Percentiles rank a stretch among this genome's conserved stretches.
Conservation (phyloP, 2,888 invertebrate species). For the Lamproptera curius region DNA sequence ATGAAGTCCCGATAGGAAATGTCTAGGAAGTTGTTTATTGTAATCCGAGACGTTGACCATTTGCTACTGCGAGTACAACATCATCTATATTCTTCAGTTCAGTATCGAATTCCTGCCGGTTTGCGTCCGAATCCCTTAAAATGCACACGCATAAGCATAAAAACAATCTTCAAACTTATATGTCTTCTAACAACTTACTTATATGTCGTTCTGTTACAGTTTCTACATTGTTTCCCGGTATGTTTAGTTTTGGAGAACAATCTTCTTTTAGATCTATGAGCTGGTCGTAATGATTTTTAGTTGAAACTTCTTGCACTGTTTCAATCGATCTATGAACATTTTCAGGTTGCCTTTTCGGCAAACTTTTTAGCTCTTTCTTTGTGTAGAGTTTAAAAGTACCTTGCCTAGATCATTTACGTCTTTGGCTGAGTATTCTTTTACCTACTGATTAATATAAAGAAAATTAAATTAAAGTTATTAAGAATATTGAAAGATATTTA, state of each 20-base stretch:
- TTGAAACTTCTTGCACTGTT: conserved; percentile 31
- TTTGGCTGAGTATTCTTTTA: conserved; percentile 63
- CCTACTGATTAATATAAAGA: too few relatives aligned
- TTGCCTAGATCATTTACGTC: conserved; percentile 61
- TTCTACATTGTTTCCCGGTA: conserved; percentile 52
- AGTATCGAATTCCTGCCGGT: conserved; percentile 41
- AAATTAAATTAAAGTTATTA: too few relatives aligned
- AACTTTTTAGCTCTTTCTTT: conserved; percentile 37
- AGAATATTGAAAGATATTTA: too few relatives aligned
- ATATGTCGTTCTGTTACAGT: conserved; percentile 49
- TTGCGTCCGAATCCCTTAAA: conserved; percentile 3
- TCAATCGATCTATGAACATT: conserved; percentile 20
- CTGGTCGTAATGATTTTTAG: conserved; percentile 43
- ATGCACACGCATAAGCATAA: too few relatives aligned
- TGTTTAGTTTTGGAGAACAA: conserved; percentile 50
- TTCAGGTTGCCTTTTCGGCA: conserved; percentile 31
- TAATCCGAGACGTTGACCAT: conserved; percentile 56
- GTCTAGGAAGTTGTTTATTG: conserved; percentile 64
- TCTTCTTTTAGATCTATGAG: conserved; percentile 63
- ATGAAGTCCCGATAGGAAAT: conserved; percentile 63
- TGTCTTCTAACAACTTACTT: too few relatives aligned
- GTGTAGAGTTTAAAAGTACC: conserved; percentile 44
- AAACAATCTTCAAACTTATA: too few relatives aligned
- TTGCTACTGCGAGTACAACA: conserved; percentile 64
- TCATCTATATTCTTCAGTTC: conserved; percentile 61